A percentile compares a stretch with the other conserved stretches of the same genome.
These are phyloP conservation scores for Schizaphis graminum DNA, from an alignment of 2,888 invertebrate species.

Conservation along the genomic window DNA sequence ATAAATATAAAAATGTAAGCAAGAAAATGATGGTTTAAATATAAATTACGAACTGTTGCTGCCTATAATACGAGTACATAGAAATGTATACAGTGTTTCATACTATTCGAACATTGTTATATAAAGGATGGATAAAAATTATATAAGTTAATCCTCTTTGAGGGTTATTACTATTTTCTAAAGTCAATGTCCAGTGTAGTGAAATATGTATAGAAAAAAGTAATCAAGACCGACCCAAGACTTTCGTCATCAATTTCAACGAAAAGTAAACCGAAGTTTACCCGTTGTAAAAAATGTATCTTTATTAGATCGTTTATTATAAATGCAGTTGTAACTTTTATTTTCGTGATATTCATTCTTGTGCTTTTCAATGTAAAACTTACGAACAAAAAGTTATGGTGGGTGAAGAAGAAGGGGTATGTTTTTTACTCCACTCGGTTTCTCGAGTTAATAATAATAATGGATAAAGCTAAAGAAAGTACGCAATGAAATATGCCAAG, in stretches of 20 bases:
- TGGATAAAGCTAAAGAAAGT: constrained; percentile 38
- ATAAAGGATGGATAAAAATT: neutral
- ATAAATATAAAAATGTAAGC: neutral
- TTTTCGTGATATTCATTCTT: neutral
- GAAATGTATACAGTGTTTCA: neutral
- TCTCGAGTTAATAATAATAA: constrained; percentile 56
- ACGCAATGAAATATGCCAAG: constrained; percentile 55
- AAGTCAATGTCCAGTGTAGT: neutral
- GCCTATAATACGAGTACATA: neutral
- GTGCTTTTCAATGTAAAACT: constrained; percentile 37
- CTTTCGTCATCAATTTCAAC: neutral
- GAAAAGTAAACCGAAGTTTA: neutral
- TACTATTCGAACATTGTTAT: neutral
- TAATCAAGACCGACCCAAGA: neutral
- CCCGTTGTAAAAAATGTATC: constrained; percentile 9
- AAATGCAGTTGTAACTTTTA: constrained; percentile 29
- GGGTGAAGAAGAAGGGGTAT: too few relatives aligned
- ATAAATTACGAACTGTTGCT: neutral
- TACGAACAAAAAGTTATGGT: constrained; percentile 38
- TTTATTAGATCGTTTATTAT: constrained; percentile 35
- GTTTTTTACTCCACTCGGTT: constrained; percentile 43
- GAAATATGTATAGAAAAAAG: neutral
- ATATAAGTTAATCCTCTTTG: neutral
- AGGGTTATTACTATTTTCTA: neutral
- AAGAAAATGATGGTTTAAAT: neutral